Conservation (phyloP, 2,888 invertebrate genomes). For the Ditylenchus weischeri region DNA sequence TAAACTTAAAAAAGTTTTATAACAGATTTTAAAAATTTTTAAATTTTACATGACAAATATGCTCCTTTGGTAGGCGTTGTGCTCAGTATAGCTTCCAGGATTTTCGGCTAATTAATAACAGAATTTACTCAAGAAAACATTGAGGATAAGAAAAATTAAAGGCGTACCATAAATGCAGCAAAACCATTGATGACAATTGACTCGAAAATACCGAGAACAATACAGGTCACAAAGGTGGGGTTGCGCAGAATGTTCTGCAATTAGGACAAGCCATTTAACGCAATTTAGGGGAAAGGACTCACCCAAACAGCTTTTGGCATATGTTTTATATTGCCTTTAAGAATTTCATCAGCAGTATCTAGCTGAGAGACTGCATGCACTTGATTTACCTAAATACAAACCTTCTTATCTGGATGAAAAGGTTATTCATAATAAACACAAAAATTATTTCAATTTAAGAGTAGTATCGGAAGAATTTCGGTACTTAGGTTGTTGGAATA, state of each 20-base stretch:
- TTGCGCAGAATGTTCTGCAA: conserved; percentile 52
- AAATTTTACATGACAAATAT: conserved; percentile 50
- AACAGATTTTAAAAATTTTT: background rate
- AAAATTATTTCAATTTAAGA: no score
- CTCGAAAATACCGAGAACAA: conserved; percentile 55
- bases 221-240: conserved; percentile 54
- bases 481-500: no score
- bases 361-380: conserved; percentile 38
- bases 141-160: background rate
- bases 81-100: conserved; percentile 55
- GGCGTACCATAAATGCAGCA: conserved; percentile 53
- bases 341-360: conserved; percentile 31
- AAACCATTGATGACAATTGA: conserved; percentile 58
- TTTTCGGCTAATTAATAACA: conserved; percentile 43
- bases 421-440: no score
- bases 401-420: no score
- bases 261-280: background rate
- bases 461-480: no score
- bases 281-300: background rate
- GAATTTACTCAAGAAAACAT: no score
- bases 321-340: conserved; percentile 35
- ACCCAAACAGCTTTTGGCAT: conserved; percentile 46
- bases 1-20: conserved; percentile 31
- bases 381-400: conserved; percentile 24
- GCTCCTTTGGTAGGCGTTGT: conserved; percentile 53